A percentile compares a stretch with the other conserved stretches of the same genome.
Conservation (phyloP, 1,140 invertebrate species). For the Calliopsis andreniformis region DNA sequence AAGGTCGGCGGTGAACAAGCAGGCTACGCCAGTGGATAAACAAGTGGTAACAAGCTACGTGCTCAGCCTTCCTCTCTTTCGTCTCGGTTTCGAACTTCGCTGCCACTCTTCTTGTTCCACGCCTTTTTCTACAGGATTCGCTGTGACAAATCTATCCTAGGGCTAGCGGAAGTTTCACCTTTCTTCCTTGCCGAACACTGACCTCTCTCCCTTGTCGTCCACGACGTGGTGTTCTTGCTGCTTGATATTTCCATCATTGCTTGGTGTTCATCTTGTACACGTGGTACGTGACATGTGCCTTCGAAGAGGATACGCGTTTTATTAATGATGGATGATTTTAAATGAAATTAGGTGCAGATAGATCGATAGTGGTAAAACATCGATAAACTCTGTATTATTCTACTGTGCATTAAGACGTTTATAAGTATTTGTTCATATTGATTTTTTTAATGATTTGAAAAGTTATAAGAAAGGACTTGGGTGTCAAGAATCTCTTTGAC, state of each 20-base stretch:
- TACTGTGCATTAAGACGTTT: too few species aligned
- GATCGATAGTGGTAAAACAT: too few species aligned
- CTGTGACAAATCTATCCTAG: slow-evolving; percentile 65
- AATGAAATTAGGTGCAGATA: too few species aligned
- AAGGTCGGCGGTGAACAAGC: slow-evolving; percentile 57
- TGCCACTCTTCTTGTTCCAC: not conserved
- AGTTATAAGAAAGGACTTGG: too few species aligned
- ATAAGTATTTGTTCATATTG: too few species aligned
- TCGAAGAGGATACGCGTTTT: too few species aligned
- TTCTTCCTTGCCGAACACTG: not conserved
- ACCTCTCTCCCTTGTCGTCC: not conserved
- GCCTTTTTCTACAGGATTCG: slow-evolving; percentile 19
- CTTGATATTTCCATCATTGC: not conserved
- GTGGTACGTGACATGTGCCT: too few species aligned
- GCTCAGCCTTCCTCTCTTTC: slow-evolving; percentile 49
- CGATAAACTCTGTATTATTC: too few species aligned
- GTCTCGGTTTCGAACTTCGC: not conserved
- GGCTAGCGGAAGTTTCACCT: slow-evolving; percentile 18
- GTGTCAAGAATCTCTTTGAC: too few species aligned
- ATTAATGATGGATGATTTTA: too few species aligned
- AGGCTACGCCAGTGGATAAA: slow-evolving; percentile 66
- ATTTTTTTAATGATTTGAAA: too few species aligned
- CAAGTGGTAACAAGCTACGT: slow-evolving; percentile 76
- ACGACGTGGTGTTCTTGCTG: not conserved
- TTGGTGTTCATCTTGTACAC: not conserved